Percentiles rank a stretch among this genome's conserved stretches.
These are phyloP conservation scores for Dromius quadrimaculatus DNA, from an alignment of 2,888 invertebrate species.

Conservation along the genomic window DNA sequence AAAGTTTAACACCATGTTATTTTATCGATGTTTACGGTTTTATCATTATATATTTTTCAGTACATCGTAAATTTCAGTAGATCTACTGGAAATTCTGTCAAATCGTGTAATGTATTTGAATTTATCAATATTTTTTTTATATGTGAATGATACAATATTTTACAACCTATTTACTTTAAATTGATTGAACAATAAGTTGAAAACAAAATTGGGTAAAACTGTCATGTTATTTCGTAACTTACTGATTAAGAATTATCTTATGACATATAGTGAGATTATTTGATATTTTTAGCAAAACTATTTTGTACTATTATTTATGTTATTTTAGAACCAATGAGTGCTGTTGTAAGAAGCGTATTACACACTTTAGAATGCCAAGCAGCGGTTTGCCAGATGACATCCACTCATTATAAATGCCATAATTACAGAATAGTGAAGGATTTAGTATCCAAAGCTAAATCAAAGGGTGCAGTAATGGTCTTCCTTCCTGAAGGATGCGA, in stretches of 20 bases:
- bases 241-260: neutral
- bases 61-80: no score
- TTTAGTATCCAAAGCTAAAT: conserved; percentile 75
- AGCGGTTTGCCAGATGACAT: conserved; percentile 67
- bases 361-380: conserved; percentile 54
- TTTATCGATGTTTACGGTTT: no score
- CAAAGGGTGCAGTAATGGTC: conserved; percentile 78
- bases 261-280: neutral
- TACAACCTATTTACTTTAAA: no score
- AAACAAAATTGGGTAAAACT: neutral
- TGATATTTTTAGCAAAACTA: neutral
- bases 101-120: no score
- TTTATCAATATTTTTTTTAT: no score
- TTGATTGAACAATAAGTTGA: no score
- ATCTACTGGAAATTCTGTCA: no score
- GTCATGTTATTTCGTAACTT: neutral
- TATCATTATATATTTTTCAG: no score
- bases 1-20: no score
- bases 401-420: conserved; percentile 73
- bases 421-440: conserved; percentile 78
- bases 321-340: neutral
- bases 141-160: no score
- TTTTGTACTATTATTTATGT: neutral
- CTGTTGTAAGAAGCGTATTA: neutral
- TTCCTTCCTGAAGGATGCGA: conserved; percentile 98